A percentile compares a stretch with the other conserved stretches of the same genome.
Evolutionary conservation across 1,140 invertebrate species (phyloP).

Genomic region (Drosophila triauraria): DNA sequence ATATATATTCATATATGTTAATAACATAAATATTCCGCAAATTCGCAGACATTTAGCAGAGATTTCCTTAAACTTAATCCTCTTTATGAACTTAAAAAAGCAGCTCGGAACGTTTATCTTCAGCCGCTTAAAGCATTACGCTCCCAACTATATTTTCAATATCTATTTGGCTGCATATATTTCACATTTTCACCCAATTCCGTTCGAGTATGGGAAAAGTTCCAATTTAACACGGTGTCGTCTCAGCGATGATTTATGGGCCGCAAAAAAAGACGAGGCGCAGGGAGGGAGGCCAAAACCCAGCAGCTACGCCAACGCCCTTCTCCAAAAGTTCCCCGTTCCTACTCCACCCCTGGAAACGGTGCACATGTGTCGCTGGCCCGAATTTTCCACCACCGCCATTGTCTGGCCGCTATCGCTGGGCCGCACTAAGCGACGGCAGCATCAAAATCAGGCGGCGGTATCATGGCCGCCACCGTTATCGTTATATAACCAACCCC

Average conservation of each 20-base stretch:
- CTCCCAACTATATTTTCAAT: slow-evolving; percentile 8
- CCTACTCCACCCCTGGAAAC: slow-evolving; percentile 10
- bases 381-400: slow-evolving; percentile 47
- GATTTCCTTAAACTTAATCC: neutral
- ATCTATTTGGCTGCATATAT: slow-evolving; percentile 23
- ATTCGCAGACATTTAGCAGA: too few relatives aligned
- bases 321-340: neutral
- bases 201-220: slow-evolving; percentile 81
- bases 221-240: slow-evolving; percentile 82
- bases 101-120: neutral
- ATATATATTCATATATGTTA: too few relatives aligned
- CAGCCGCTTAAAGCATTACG: neutral
- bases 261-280: slow-evolving; percentile 47
- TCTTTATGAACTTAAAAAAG: neutral
- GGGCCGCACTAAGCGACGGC: slow-evolving; percentile 57
- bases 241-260: slow-evolving; percentile 79
- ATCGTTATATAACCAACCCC: slow-evolving; percentile 59
- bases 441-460: slow-evolving; percentile 51
- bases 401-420: slow-evolving; percentile 58
- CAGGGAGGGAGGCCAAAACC: slow-evolving; percentile 67
- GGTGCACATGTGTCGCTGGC: slow-evolving; percentile 45
- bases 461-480: slow-evolving; percentile 71
- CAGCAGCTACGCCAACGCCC: slow-evolving; percentile 60
- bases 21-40: too few relatives aligned
- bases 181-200: slow-evolving; percentile 56